Percentiles rank a stretch among this genome's conserved stretches.
These are phyloP conservation scores for Lepeophtheirus nordmannii DNA, from an alignment of 2,888 invertebrate genomes.

Conservation along the genomic window DNA sequence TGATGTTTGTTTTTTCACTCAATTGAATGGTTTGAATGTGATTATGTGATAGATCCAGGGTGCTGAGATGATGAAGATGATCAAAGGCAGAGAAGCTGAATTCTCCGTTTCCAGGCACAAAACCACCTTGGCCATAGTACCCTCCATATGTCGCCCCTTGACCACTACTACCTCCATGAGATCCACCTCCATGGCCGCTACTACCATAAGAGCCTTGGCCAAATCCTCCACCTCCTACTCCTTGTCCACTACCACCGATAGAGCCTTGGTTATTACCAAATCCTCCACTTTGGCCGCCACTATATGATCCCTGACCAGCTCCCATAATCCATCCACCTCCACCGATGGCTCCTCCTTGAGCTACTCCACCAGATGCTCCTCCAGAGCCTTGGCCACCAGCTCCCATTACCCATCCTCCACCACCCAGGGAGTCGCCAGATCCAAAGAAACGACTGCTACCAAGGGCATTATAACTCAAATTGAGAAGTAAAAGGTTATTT, in stretches of 20 bases:
- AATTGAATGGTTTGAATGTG: slow-evolving; percentile 60
- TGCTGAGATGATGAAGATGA: slow-evolving; percentile 27
- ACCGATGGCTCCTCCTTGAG: not conserved
- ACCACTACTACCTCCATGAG: not conserved
- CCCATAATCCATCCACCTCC: not conserved
- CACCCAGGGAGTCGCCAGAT: not conserved
- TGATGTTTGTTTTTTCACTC: slow-evolving; percentile 65
- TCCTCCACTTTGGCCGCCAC: not conserved
- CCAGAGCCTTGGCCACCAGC: too few species aligned
- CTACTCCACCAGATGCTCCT: too few species aligned
- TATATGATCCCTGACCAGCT: not conserved
- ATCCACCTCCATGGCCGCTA: not conserved
- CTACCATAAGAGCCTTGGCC: not conserved
- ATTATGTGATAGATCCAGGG: slow-evolving; percentile 71
- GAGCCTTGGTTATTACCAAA: not conserved
- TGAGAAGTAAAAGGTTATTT: slow-evolving; percentile 60
- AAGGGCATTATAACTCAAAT: slow-evolving; percentile 41
- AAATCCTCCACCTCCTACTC: not conserved
- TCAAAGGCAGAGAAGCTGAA: not conserved
- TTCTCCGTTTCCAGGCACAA: too few species aligned
- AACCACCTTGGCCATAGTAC: not conserved
- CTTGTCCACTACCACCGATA: not conserved
- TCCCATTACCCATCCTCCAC: not conserved
- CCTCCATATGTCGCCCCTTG: not conserved
- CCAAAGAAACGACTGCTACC: not conserved